A percentile compares a stretch with the other conserved stretches of the same genome.
phyloP scores from a whole-genome alignment of 2,888 invertebrate genomes.

The Thumatha senex region DNA sequence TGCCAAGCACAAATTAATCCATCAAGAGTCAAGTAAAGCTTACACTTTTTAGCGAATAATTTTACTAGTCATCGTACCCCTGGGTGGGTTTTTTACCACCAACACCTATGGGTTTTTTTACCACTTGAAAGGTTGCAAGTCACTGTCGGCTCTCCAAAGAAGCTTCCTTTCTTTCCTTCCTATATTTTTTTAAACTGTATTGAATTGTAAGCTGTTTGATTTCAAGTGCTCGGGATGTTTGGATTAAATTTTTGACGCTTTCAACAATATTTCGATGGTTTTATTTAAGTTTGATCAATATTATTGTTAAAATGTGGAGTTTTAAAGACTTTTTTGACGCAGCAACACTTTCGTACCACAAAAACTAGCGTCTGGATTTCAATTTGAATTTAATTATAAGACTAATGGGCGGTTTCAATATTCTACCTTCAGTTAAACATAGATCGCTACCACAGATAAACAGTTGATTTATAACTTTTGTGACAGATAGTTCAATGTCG shows the following conservation, averaged over 20 bases:
- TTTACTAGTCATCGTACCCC: slow-evolving; percentile 50
- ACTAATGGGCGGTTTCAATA: too few relatives aligned
- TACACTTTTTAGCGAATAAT: slow-evolving; percentile 44
- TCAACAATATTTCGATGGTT: neutral
- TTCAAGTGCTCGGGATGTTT: slow-evolving; percentile 10
- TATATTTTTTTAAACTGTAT: slow-evolving; percentile 3
- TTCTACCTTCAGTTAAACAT: too few relatives aligned
- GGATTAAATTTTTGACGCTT: slow-evolving; percentile 18
- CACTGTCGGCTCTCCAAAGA: slow-evolving; percentile 61
- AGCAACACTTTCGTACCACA: too few relatives aligned
- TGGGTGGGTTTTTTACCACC: slow-evolving; percentile 48
- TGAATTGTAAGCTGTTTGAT: slow-evolving; percentile 1
- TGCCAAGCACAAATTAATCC: slow-evolving; percentile 63
- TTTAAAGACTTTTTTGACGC: too few relatives aligned
- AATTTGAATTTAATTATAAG: too few relatives aligned
- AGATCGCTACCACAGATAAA: too few relatives aligned
- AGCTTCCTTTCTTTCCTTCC: slow-evolving; percentile 43
- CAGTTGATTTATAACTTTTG: too few relatives aligned
- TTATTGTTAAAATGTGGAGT: too few relatives aligned
- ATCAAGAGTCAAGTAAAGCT: slow-evolving; percentile 62
- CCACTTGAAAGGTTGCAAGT: slow-evolving; percentile 47
- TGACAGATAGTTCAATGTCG: too few relatives aligned
- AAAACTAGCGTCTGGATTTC: too few relatives aligned
- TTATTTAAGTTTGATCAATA: too few relatives aligned
- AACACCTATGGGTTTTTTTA: slow-evolving; percentile 42